phyloP scores from a whole-genome alignment of 2,888 invertebrate species.

The Himalopsyche japonica region DNA sequence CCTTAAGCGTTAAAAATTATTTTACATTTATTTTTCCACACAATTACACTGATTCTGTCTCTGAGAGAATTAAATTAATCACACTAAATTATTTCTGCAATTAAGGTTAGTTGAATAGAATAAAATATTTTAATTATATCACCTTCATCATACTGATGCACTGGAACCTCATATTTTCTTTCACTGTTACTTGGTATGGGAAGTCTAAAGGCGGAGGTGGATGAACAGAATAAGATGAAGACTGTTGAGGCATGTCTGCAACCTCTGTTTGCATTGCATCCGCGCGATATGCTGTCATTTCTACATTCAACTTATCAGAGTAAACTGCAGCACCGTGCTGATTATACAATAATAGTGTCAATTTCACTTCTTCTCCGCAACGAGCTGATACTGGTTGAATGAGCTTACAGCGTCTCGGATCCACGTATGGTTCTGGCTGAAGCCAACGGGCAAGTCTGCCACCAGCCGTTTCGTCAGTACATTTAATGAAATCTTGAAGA shows the following conservation, averaged over 20 bases:
- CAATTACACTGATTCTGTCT: too few species aligned
- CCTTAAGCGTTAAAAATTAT: too few species aligned
- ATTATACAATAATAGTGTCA: conserved; percentile 82
- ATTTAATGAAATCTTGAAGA: conserved; percentile 88
- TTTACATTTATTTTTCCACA: too few species aligned
- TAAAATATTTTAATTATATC: conserved; percentile 31
- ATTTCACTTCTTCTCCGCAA: conserved; percentile 66
- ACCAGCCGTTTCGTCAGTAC: conserved; percentile 82
- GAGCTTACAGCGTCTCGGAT: conserved; percentile 85
- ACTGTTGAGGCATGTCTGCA: background rate
- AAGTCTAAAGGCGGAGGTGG: conserved; percentile 66
- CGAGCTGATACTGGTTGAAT: conserved; percentile 72
- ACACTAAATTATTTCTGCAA: too few species aligned
- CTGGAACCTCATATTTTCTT: conserved; percentile 91
- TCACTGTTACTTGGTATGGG: conserved; percentile 82
- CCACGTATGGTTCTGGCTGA: conserved; percentile 89
- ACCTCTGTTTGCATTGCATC: background rate
- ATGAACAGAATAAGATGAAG: conserved; percentile 9
- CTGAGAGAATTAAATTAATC: too few species aligned
- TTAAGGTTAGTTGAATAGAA: background rate
- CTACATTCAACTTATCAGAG: conserved; percentile 82
- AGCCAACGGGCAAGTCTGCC: conserved; percentile 94
- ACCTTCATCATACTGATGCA: conserved; percentile 95
- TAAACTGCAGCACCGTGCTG: conserved; percentile 90
- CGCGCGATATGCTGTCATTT: conserved; percentile 46